Base-by-base conservation (phyloP, 2,113 vertebrate genomes). In the Corythornis madagascariensis region DNA sequence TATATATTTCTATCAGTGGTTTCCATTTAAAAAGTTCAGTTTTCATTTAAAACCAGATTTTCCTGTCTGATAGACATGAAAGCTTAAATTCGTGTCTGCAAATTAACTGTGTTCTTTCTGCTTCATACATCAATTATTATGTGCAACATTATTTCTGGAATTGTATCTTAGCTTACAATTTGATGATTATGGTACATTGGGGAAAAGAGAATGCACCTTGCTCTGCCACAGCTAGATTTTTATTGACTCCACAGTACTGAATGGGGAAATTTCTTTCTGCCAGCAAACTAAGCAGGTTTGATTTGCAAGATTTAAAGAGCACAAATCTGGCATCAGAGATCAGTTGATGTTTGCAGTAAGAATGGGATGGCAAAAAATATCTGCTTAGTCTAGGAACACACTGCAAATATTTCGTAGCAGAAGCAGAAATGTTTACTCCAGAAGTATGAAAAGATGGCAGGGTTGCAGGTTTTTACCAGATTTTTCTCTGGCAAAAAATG, bases 41-140 rank as follows among this genome's bases (percentile, higher is more conserved):
- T 83, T 93, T 79, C 87, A 93, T 67, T 95, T 59, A 86, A 95
- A 94, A 91, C 38, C 86, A 95, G 93, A 95, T 96, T 94, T 96
- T 97, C 94, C 94, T 94, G 93, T 96, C 95, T 95, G 93, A 90
- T 95, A 76, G 90, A 90, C 82, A 86, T 87, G 88, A 92, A 92
- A 96, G 83, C 87, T 89, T 81, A 93, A 92, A 96, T 92, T 95
- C 89, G 93, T 33, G 83, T 90, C 90, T 87, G 67, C 80, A 95
- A 93, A 95, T 97, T 97, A 97, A 86, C 84, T 86, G 17, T 88
- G 85, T 94, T 96, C 86, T 96, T 95, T 95, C 79, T 78, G 82
- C 91, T 94, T 95, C 96, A 92, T 90, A 96, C 86, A 73, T 93
- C 93, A 93, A 90, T 71, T 86, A 71, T 93, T 93, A 92, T 57